A percentile compares a stretch with the other conserved stretches of the same genome.
Evolutionary conservation across 2,888 invertebrate genomes (phyloP).

Genomic region (Athalia circularis): DNA sequence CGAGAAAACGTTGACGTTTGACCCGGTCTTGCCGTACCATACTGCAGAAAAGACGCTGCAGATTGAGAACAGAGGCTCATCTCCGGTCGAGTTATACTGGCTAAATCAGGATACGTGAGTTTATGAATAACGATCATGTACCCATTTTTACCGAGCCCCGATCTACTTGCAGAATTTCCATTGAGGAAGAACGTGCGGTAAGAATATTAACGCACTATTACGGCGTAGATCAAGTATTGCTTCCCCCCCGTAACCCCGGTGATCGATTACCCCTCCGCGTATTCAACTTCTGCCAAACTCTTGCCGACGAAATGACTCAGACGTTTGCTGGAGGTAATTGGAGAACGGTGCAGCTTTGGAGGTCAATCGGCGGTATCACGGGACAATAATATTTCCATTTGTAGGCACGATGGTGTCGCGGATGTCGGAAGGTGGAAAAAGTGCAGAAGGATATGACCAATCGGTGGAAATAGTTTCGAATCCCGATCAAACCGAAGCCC

Average conservation of each 20-base stretch:
- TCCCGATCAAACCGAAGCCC: slow-evolving; percentile 55
- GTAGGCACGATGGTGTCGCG: too few species aligned
- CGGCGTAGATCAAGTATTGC: slow-evolving; percentile 67
- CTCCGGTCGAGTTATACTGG: slow-evolving; percentile 83
- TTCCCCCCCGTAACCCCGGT: slow-evolving; percentile 69
- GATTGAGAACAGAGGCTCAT: slow-evolving; percentile 80
- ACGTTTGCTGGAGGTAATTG: slow-evolving; percentile 20
- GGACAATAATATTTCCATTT: too few species aligned
- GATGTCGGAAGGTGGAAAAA: too few species aligned
- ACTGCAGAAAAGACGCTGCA: slow-evolving; percentile 78
- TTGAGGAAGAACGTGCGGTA: slow-evolving; percentile 68
- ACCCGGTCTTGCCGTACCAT: slow-evolving; percentile 80
- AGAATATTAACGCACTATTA: slow-evolving; percentile 70
- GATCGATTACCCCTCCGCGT: slow-evolving; percentile 12
- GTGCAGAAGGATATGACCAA: too few species aligned
- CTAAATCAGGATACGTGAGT: slow-evolving; percentile 81
- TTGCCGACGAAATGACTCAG: slow-evolving; percentile 57
- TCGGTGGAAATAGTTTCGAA: not conserved
- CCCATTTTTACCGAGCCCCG: not conserved
- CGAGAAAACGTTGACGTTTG: slow-evolving; percentile 77
- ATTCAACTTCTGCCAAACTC: slow-evolving; percentile 64
- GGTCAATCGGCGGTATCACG: too few species aligned
- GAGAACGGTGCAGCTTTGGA: not conserved
- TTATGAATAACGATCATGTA: not conserved
- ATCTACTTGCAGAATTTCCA: slow-evolving; percentile 48